A percentile compares a stretch with the other conserved stretches of the same genome.
These are phyloP conservation scores for Muscicapa striata DNA, from an alignment of 2,797 vertebrate genomes.

Conservation along the genomic window DNA sequence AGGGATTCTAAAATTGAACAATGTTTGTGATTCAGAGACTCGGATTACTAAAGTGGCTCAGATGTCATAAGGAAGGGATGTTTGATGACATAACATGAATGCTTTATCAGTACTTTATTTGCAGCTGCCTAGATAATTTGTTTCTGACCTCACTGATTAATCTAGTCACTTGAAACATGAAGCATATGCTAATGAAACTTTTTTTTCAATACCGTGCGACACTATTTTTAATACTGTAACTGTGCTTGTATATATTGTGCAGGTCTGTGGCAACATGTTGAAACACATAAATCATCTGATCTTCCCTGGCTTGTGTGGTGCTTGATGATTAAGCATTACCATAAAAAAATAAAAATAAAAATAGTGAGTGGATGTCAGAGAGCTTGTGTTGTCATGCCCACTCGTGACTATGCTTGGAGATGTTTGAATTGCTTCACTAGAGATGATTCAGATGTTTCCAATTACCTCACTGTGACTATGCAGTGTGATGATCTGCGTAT, in stretches of 20 bases:
- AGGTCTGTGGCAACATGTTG: neutral
- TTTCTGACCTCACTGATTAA: constrained; percentile 13
- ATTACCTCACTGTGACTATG: constrained; percentile 1
- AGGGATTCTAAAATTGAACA: neutral
- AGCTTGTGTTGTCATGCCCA: constrained; percentile 13
- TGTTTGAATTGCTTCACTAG: constrained; percentile 51
- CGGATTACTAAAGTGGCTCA: neutral
- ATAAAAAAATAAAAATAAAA: neutral
- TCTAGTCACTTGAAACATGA: neutral
- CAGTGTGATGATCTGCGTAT: neutral
- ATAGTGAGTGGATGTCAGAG: neutral
- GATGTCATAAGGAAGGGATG: neutral
- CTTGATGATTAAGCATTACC: constrained; percentile 39
- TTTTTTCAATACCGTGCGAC: neutral
- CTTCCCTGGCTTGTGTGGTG: constrained; percentile 11
- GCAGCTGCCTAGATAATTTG: neutral
- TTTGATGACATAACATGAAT: neutral
- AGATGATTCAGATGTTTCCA: constrained; percentile 30
- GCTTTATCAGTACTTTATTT: neutral
- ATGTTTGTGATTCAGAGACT: neutral
- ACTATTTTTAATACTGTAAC: constrained; percentile 14
- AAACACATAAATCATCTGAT: neutral
- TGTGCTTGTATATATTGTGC: neutral
- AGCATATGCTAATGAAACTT: neutral
- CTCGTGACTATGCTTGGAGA: constrained; percentile 9